Evolutionary conservation across 2,888 invertebrate species (phyloP).

Genomic region (Salticus scenicus): DNA sequence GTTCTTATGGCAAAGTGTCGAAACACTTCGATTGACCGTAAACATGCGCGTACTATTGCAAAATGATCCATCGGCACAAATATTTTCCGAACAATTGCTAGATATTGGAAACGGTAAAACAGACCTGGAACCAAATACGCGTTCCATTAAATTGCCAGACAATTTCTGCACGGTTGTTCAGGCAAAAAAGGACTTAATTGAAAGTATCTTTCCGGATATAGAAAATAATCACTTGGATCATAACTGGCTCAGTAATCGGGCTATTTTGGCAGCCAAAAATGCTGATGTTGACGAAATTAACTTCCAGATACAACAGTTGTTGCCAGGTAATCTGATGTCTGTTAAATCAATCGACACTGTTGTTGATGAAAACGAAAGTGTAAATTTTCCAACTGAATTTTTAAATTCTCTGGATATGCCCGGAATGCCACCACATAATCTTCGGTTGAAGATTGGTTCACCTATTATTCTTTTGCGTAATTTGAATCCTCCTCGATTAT

Average conservation of each 20-base stretch:
- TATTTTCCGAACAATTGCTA: neutral
- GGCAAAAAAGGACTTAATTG: neutral
- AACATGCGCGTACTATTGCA: too few species aligned
- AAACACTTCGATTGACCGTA: too few species aligned
- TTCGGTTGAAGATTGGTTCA: conserved; percentile 55
- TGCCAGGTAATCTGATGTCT: conserved; percentile 18
- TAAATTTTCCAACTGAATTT: conserved; percentile 70
- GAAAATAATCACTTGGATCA: too few species aligned
- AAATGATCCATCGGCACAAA: neutral
- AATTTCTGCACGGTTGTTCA: too few species aligned
- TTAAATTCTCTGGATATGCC: conserved; percentile 60
- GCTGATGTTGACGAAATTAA: conserved; percentile 63
- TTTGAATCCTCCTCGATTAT: conserved; percentile 65
- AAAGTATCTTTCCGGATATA: too few species aligned
- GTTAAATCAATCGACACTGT: conserved; percentile 68
- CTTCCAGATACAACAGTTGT: conserved; percentile 26
- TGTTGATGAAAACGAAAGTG: conserved; percentile 61
- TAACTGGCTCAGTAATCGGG: neutral
- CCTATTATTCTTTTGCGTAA: conserved; percentile 60
- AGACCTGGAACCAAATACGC: too few species aligned
- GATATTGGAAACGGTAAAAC: too few species aligned
- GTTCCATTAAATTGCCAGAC: too few species aligned
- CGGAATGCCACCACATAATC: conserved; percentile 57
- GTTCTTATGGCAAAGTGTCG: neutral
- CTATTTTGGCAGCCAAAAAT: conserved; percentile 66